A percentile compares a stretch with the other conserved stretches of the same genome.
phyloP scores from a whole-genome alignment of 2,113 vertebrate genomes.

The Varanus salvator region DNA sequence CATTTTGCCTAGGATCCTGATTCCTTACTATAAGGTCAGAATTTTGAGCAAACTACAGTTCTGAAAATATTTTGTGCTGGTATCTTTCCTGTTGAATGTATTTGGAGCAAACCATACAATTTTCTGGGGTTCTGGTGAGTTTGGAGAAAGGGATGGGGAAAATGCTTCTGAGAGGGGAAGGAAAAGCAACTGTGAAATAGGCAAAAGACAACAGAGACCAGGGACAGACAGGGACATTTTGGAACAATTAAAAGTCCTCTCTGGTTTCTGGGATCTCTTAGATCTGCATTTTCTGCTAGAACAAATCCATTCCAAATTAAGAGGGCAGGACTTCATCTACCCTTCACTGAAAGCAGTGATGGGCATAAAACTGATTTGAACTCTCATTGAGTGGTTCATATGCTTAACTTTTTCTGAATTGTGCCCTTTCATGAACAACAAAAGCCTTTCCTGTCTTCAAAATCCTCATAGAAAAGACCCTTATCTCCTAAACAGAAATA shows the following conservation, averaged over 20 bases:
- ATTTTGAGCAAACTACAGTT: not conserved
- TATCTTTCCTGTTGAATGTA: not conserved
- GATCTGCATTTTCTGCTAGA: not conserved
- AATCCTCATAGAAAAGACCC: conserved; percentile 27
- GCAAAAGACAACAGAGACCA: not conserved
- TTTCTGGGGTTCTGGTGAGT: not conserved
- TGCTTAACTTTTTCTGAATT: conserved; percentile 15
- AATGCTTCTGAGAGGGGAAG: not conserved
- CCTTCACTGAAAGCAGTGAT: not conserved
- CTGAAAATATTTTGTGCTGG: not conserved
- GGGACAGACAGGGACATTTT: not conserved
- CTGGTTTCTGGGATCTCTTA: not conserved
- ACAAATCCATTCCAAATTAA: not conserved
- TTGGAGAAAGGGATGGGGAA: not conserved
- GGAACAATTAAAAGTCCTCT: not conserved
- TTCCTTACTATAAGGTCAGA: not conserved
- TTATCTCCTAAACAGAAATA: conserved; percentile 42
- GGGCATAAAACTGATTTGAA: not conserved
- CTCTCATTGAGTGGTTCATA: not conserved
- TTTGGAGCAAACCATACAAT: not conserved
- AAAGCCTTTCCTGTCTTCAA: conserved; percentile 21
- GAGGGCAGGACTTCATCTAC: not conserved
- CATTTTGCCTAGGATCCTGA: too few species aligned
- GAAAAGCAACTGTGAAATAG: not conserved
- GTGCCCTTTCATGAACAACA: conserved; percentile 17